Evolutionary conservation across 2,888 invertebrate species (phyloP).

Genomic region (Drosophila paracracens): DNA sequence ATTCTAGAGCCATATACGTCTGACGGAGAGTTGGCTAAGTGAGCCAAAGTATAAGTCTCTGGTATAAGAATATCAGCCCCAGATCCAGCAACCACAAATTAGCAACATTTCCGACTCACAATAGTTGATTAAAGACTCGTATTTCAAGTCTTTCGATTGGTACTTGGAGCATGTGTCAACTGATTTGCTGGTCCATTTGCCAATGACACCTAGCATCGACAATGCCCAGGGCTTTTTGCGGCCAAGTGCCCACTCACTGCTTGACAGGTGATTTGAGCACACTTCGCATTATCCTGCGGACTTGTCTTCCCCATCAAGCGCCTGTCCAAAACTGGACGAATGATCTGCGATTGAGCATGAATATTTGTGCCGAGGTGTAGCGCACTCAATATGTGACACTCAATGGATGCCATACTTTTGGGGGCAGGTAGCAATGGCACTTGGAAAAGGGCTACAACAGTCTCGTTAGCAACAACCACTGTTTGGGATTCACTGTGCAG

Average conservation of each 20-base stretch:
- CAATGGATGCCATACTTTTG: conserved; percentile 94
- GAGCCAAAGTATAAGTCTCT: conserved; percentile 92
- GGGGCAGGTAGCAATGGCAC: conserved; percentile 96
- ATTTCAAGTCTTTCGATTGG: conserved; percentile 91
- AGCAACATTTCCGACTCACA: conserved; percentile 33
- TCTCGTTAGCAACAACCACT: conserved; percentile 44
- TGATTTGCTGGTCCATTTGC: conserved; percentile 93
- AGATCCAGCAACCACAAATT: conserved; percentile 88
- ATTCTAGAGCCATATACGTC: conserved; percentile 92
- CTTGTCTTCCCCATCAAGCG: conserved; percentile 47
- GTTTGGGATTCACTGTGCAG: conserved; percentile 1
- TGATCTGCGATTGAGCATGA: conserved; percentile 84
- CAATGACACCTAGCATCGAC: conserved; percentile 92
- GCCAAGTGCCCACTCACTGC: conserved; percentile 88
- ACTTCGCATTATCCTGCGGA: conserved; percentile 55
- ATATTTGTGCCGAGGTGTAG: conserved; percentile 93
- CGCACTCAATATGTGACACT: conserved; percentile 90
- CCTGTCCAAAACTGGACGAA: conserved; percentile 71
- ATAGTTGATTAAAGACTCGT: conserved; percentile 82
- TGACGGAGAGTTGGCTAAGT: conserved; percentile 99
- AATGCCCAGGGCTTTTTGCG: conserved; percentile 91
- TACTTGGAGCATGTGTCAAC: conserved; percentile 96
- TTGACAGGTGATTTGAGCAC: conserved; percentile 75
- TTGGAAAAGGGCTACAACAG: conserved; percentile 88
- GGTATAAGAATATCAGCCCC: conserved; percentile 91